These are phyloP conservation scores for Bolinopsis microptera DNA, from an alignment of 37 sponge, comb jelly and placozoan species.

Conservation along the genomic window DNA sequence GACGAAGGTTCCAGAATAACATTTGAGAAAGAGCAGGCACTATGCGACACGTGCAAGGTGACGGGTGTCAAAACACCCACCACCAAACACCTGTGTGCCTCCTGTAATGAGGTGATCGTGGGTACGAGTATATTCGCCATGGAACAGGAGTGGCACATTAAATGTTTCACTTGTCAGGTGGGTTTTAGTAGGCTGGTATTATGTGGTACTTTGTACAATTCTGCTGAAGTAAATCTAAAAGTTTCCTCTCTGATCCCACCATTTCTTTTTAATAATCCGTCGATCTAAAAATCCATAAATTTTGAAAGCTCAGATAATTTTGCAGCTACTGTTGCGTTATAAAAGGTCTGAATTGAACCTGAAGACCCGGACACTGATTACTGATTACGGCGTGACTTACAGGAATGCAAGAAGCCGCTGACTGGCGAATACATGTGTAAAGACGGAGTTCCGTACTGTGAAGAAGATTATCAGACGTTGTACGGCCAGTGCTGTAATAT, in stretches of 20 bases:
- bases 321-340: too few species aligned
- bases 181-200: too few species aligned
- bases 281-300: too few species aligned
- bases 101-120: background rate
- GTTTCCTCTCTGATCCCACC: too few species aligned
- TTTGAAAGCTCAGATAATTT: too few species aligned
- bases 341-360: too few species aligned
- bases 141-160: slow-evolving; percentile 36
- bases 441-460: slow-evolving; percentile 6
- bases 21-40: background rate
- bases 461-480: slow-evolving; percentile 9
- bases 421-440: slow-evolving; percentile 52
- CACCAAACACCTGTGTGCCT: background rate
- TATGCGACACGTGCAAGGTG: background rate
- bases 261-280: too few species aligned
- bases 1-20: slow-evolving; percentile 35
- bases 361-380: too few species aligned
- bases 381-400: too few species aligned
- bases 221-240: too few species aligned
- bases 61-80: background rate
- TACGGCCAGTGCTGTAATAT: slow-evolving; percentile 17
- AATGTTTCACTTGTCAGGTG: slow-evolving; percentile 14
- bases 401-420: background rate
- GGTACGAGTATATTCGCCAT: slow-evolving; percentile 49
- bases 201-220: too few species aligned